Base-by-base conservation (phyloP, 2,888 invertebrate species). In the Drosophila paranaensis region DNA sequence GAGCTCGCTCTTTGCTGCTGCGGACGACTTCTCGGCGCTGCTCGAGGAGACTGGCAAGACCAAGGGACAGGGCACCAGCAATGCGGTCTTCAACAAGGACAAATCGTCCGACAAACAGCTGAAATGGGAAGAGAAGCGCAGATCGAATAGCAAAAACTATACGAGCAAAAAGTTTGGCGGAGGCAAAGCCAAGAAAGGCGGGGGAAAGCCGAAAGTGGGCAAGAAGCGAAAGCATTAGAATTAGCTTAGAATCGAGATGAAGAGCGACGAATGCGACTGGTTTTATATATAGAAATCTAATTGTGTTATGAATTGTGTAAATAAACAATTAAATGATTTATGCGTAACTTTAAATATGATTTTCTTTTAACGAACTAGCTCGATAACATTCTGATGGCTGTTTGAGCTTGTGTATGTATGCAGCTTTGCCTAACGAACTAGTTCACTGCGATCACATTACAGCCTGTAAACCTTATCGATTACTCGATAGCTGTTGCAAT, bases 1-100 rank as follows among this genome's bases (percentile, higher is more conserved):
- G 50, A 94, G 94, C 46, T 95, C 95, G 0, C 90, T 97, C 40
- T 97, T 97, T 93, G 96, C 97, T 3, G 96, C 97, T 0, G 97
- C 97, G 0, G 97, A 97, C 92, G 96, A 98, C 93, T 98, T 98
- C 93, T 96, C 98, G 0, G 95, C 96, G 50, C 94, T 98, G 81
- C 93, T 98, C 60, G 98, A 98, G 92, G 97, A 97, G 69, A 96
- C 96, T 54, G 96, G 96, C 0, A 94, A 94, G 53, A 94, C 95
- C 5, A 95, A 95, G 84, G 94, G 94, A 30, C 94, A 94, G 55
- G 95, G 95, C 25, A 95, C 96, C 20, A 95, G 95, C 53, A 95
- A 95, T 91, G 95, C 95, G 0, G 93, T 96, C 11, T 95, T 95
- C 4, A 96, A 96, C 87, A 94, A 94, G 63, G 97, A 97, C 89